Evolutionary conservation across 1,140 invertebrate genomes (phyloP).

Genomic region (Sycophaga agraensis): DNA sequence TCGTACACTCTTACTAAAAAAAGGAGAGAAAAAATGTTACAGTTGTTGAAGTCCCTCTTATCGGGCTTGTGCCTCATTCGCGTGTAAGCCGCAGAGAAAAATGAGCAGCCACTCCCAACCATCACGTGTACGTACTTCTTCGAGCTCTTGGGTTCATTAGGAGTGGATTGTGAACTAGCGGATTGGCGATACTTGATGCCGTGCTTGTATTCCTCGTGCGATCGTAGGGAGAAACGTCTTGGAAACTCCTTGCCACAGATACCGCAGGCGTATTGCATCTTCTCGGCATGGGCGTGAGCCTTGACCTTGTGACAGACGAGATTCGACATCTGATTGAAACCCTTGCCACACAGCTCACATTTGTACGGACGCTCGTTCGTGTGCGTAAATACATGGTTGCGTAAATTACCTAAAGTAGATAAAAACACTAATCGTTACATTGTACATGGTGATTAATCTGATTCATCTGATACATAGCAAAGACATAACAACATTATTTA

Average conservation of each 20-base stretch:
- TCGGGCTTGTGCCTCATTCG: background rate
- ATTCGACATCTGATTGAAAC: constrained; percentile 84
- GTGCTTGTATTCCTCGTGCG: constrained; percentile 64
- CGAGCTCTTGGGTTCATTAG: constrained; percentile 35
- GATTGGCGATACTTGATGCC: constrained; percentile 56
- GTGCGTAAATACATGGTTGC: constrained; percentile 74
- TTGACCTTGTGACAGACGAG: constrained; percentile 75
- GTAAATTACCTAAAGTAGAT: constrained; percentile 63
- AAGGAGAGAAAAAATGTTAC: constrained; percentile 4
- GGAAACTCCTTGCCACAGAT: constrained; percentile 62
- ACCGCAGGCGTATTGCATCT: constrained; percentile 60
- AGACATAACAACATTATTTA: too few species aligned
- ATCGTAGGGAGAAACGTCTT: constrained; percentile 58
- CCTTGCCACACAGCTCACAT: constrained; percentile 74
- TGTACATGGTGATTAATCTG: too few species aligned
- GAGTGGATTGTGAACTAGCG: constrained; percentile 25
- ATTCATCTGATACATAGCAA: too few species aligned
- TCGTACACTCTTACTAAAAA: constrained; percentile 49
- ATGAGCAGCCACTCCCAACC: too few species aligned
- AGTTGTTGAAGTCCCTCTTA: background rate
- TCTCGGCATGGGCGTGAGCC: constrained; percentile 62
- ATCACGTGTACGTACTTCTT: constrained; percentile 47
- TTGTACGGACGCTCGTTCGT: constrained; percentile 80
- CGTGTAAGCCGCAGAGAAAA: too few species aligned
- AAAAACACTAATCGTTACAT: constrained; percentile 16